Evolutionary conservation across 2,888 invertebrate species (phyloP).

Genomic region (Hydroisotoma schaefferi): DNA sequence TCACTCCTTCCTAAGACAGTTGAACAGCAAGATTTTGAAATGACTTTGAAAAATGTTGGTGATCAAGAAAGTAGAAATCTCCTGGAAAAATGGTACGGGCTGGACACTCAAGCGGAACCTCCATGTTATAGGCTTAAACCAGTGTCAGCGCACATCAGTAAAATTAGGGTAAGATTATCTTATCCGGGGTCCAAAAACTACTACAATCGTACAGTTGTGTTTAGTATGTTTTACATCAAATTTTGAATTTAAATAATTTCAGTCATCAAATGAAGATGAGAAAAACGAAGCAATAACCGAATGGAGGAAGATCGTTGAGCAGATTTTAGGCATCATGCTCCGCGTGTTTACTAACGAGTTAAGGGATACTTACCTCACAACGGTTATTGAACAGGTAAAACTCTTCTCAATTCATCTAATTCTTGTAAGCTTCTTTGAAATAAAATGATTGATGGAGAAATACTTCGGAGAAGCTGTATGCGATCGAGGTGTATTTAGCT

Average conservation of each 20-base stretch:
- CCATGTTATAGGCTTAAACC: slow-evolving; percentile 71
- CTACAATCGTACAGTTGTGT: not conserved
- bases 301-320: slow-evolving; percentile 60
- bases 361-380: slow-evolving; percentile 74
- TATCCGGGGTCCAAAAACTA: not conserved
- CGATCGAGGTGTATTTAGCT: too few species aligned
- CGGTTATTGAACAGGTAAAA: slow-evolving; percentile 72
- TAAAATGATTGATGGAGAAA: too few species aligned
- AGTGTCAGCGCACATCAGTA: slow-evolving; percentile 58
- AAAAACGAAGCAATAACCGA: slow-evolving; percentile 56
- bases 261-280: slow-evolving; percentile 53
- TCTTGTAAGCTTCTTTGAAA: too few species aligned
- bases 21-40: slow-evolving; percentile 74
- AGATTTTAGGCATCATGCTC: slow-evolving; percentile 66
- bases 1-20: slow-evolving; percentile 73
- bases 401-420: too few species aligned
- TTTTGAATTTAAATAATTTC: not conserved
- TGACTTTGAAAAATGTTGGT: slow-evolving; percentile 64
- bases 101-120: slow-evolving; percentile 70
- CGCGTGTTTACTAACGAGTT: slow-evolving; percentile 70
- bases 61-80: slow-evolving; percentile 54
- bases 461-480: too few species aligned
- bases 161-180: slow-evolving; percentile 53
- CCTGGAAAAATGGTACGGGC: slow-evolving; percentile 60
- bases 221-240: not conserved